Base-by-base conservation (phyloP, 2,888 invertebrate genomes). In the Odontomyia ornata region DNA sequence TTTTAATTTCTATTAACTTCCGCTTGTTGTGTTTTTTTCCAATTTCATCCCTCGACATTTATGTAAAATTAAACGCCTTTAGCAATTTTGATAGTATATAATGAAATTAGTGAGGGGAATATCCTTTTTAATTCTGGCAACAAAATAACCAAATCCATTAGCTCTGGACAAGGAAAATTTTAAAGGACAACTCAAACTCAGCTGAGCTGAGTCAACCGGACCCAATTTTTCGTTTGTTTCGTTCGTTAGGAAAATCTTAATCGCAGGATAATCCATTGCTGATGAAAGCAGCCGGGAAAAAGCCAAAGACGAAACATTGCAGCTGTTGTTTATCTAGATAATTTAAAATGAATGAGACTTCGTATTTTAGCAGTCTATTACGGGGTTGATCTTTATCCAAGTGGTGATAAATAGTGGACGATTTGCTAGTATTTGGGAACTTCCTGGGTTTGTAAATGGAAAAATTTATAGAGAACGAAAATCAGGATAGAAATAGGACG, bases 341-440 rank as follows among this genome's bases (percentile, higher is more conserved):
- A 76, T 78, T 78, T 77, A 52, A 78, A 78, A 78, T 78, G 69
- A 77, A 78, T 76, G 77, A 75, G 65, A 67, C 71, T 72, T 77
- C 76, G 56, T 77, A 78, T 77, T 75, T 77, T 77, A 69, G n/a
- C 76, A 67, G 78, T 78, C 76, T 78, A 76, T 78, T 78, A 78
- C 76, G 67, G 64, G 36, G 76, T 69, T 78, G 78, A 78, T 78
- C 76, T 52, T 78, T 78, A 78, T 78, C 78, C 71, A 46, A 13
- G 27, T 36, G 43, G 76, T 76, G 71, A 78, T 73, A 73, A 76
- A 78, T 78, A 75, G 76, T 21, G n/a, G 73, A 60, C 43, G n/a
- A 73, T 73, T 57, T 73, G 52, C 18, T 52, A 9, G 36, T 36
- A 36, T 36, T 36, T 36, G 36, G 36, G 36, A 36, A 36, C 36